Percentiles rank a stretch among this genome's conserved stretches.
Conservation (phyloP, 1,140 invertebrate species). For the Sinella curviseta region DNA sequence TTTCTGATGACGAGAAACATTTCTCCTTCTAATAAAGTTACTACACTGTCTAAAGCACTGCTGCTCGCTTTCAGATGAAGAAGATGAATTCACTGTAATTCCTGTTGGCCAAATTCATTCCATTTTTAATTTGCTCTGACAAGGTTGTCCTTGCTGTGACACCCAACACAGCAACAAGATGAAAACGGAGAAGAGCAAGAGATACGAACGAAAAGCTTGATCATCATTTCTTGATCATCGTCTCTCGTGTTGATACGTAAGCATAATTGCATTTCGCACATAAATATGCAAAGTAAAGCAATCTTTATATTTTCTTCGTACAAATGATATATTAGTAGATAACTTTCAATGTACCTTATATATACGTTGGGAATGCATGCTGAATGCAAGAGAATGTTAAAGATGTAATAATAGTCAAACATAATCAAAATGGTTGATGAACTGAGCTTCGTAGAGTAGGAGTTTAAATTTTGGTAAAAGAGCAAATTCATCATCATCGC, state of each 20-base stretch:
- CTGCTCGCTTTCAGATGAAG: neutral
- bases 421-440: neutral
- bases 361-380: too few species aligned
- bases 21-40: too few species aligned
- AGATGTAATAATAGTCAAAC: too few species aligned
- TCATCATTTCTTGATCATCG: neutral
- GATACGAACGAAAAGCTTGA: too few species aligned
- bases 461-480: neutral
- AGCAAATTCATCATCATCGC: neutral
- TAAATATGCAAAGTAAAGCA: too few species aligned
- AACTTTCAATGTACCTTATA: too few species aligned
- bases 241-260: neutral
- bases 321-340: too few species aligned
- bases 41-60: too few species aligned
- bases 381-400: too few species aligned
- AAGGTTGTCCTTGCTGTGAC: neutral
- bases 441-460: neutral
- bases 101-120: neutral
- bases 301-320: too few species aligned
- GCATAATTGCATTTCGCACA: too few species aligned
- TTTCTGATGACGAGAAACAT: too few species aligned
- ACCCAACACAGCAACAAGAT: neutral
- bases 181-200: neutral
- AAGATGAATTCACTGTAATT: neutral
- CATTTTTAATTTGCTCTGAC: conserved; percentile 9